Evolutionary conservation across 2,888 invertebrate species (phyloP).

Genomic region (Listrodromus nycthemerus): DNA sequence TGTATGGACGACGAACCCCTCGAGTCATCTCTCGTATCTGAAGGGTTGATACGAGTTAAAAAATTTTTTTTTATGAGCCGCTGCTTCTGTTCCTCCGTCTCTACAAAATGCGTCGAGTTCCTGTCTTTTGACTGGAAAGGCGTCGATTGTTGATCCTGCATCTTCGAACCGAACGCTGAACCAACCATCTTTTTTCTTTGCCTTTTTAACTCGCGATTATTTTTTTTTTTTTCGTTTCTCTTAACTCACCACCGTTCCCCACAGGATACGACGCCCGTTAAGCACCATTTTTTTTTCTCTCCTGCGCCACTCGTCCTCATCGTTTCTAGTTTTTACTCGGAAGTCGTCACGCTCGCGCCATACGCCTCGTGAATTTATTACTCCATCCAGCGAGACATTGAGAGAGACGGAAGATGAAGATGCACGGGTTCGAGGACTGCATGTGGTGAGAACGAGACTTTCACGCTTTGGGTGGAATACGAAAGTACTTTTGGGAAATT

Average conservation of each 20-base stretch:
- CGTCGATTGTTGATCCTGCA: constrained; percentile 39
- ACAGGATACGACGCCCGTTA: constrained; percentile 34
- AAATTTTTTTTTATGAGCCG: constrained; percentile 71
- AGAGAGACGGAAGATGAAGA: not conserved
- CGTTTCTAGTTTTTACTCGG: constrained; percentile 47
- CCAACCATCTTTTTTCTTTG: constrained; percentile 30
- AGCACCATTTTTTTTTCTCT: constrained; percentile 27
- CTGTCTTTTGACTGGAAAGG: not conserved
- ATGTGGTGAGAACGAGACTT: constrained; percentile 53
- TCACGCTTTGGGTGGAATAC: constrained; percentile 62
- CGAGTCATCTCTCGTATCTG: constrained; percentile 70
- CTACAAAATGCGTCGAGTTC: constrained; percentile 13
- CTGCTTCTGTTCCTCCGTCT: constrained; percentile 10
- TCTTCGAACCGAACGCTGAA: not conserved
- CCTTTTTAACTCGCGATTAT: too few relatives aligned
- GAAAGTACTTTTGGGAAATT: constrained; percentile 64
- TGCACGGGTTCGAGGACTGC: constrained; percentile 1
- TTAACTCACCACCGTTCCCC: constrained; percentile 20
- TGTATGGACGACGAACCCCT: constrained; percentile 29
- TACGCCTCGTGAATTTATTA: constrained; percentile 62
- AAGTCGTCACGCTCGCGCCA: constrained; percentile 58
- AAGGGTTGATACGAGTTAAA: constrained; percentile 78
- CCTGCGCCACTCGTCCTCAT: not conserved
- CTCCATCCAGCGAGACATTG: constrained; percentile 9
- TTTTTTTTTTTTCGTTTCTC: not conserved